These are phyloP conservation scores for Ornithoptera priamus DNA, from an alignment of 2,888 invertebrate species.

Conservation along the genomic window DNA sequence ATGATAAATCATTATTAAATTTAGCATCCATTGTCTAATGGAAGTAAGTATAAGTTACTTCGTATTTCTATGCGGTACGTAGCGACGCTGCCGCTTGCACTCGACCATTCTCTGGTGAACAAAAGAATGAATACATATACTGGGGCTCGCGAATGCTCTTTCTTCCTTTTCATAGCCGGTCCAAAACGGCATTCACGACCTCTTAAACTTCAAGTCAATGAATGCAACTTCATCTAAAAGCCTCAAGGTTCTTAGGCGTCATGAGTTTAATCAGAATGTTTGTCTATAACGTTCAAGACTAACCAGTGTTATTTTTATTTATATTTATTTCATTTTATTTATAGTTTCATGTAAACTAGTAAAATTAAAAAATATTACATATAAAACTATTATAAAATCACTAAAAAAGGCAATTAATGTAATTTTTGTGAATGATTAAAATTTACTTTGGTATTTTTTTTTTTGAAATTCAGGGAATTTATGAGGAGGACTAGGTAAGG, in stretches of 20 bases:
- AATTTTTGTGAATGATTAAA: no score
- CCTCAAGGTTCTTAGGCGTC: slow-evolving; percentile 32
- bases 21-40: neutral
- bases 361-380: no score
- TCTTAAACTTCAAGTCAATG: slow-evolving; percentile 50
- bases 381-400: no score
- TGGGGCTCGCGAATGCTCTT: slow-evolving; percentile 54
- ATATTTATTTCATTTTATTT: neutral
- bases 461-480: no score
- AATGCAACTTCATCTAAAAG: slow-evolving; percentile 52
- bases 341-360: neutral
- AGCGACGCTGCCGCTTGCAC: slow-evolving; percentile 39
- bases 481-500: no score
- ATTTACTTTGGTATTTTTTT: no score
- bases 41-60: neutral
- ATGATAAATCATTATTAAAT: neutral
- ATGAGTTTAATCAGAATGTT: slow-evolving; percentile 12
- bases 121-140: slow-evolving; percentile 60
- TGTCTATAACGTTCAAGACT: neutral
- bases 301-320: neutral
- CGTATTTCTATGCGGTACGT: slow-evolving; percentile 35
- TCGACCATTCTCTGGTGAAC: slow-evolving; percentile 51
- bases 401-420: no score
- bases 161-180: slow-evolving; percentile 55
- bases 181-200: slow-evolving; percentile 57